Base-by-base conservation (phyloP, 2,797 vertebrate species). In the Pteropus rufus region DNA sequence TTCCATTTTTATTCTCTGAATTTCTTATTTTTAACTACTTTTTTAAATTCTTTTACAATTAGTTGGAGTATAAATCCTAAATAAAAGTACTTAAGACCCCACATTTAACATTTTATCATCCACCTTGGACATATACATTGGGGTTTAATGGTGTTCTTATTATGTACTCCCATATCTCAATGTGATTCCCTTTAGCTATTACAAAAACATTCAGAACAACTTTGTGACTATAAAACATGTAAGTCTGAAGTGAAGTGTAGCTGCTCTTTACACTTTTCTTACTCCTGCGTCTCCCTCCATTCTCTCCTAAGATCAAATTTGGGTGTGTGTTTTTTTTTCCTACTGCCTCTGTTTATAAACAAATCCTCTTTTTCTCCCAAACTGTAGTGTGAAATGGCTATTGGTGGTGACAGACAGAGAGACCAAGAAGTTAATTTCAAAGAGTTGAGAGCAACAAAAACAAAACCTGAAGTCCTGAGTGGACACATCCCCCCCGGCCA, bases 401-500 rank as follows among this genome's bases (percentile, higher is more conserved):
- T 91, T 7, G 34, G 44, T 58, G 95, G 97, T 70, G 97, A 98
- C 62, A 96, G 95, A 93, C 96, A 96, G 75, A 97, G 95, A 73
- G 97, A 98, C 49, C 94, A 81, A 96, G 98, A 98, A 58, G 72
- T 95, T 39, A 87, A 96, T 83, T 97, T 97, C 93, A 98, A 97
- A 95, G 98, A 98, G 39, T 18, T 96, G 44, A 98, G 98, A 85
- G 91, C 98, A 46, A 58, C 96, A n/a, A 97, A 98, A 84, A 84
- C 97, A 97, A 98, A 98, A 79, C 98, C 99, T 0, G 99, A 99
- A 90, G 76, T 99, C 3, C 83, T 99, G 31, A 99, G 99, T 97
- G 99, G 99, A 54, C 97, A 99, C 21, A 99, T 99, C 85, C 99
- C 99, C 1, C 98, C 99, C 0, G 99, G 99, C 46, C 99, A 99